Conservation (phyloP, 1,140 invertebrate species). For the Brachionus koreanus region DNA sequence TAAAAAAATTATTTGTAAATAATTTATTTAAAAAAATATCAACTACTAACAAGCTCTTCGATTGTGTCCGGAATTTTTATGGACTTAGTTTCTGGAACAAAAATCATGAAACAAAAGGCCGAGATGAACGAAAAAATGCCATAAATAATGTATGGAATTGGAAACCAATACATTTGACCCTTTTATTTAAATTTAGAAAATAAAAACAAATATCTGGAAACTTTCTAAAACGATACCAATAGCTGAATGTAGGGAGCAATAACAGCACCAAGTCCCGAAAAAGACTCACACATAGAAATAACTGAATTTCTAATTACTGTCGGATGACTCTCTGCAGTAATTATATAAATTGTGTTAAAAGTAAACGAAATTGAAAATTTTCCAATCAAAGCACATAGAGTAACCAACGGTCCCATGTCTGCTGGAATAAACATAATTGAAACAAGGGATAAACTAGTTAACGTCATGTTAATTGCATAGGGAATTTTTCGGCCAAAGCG, state of each 20-base stretch:
- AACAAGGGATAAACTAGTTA: neutral
- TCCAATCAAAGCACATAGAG: slow-evolving; percentile 9
- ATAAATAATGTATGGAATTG: slow-evolving; percentile 46
- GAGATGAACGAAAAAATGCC: slow-evolving; percentile 46
- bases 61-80: slow-evolving; percentile 48
- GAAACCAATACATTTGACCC: slow-evolving; percentile 43
- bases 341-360: slow-evolving; percentile 24
- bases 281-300: neutral
- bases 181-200: neutral
- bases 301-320: slow-evolving; percentile 31
- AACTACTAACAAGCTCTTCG: slow-evolving; percentile 46
- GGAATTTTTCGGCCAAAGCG: slow-evolving; percentile 28
- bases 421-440: slow-evolving; percentile 14
- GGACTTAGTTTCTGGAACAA: slow-evolving; percentile 49
- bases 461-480: slow-evolving; percentile 5
- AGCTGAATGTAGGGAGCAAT: neutral
- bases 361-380: slow-evolving; percentile 37
- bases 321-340: slow-evolving; percentile 15
- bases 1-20: too few relatives aligned
- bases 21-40: neutral
- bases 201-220: neutral
- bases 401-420: neutral
- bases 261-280: neutral
- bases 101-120: slow-evolving; percentile 40
- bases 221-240: neutral